Conservation (phyloP, 2,888 invertebrate genomes). For the Drosophila neonasuta region DNA sequence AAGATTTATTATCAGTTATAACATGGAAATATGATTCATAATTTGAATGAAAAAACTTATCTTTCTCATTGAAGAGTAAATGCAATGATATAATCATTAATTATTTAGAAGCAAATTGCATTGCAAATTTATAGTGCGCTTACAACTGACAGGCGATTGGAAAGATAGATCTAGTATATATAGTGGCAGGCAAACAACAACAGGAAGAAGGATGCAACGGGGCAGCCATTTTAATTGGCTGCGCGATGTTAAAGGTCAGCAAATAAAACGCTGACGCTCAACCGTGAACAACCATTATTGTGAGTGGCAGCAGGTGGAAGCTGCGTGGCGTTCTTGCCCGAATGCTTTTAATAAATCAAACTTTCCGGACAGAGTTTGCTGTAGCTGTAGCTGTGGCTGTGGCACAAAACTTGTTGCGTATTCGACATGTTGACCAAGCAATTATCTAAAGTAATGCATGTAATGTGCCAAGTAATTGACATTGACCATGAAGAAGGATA, state of each 20-base stretch:
- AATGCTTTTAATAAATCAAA: constrained; percentile 33
- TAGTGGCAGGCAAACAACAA: background rate
- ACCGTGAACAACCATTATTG: background rate
- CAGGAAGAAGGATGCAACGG: too few species aligned
- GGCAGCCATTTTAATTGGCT: background rate
- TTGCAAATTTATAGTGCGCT: background rate
- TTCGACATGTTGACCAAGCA: constrained; percentile 14
- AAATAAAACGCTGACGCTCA: constrained; percentile 10
- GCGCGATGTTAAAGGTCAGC: constrained; percentile 16
- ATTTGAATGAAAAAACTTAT: too few species aligned
- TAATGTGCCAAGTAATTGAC: background rate
- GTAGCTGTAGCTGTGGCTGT: background rate
- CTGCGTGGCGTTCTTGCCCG: constrained; percentile 1
- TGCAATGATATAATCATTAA: too few species aligned
- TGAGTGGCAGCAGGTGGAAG: constrained; percentile 22
- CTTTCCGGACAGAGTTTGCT: constrained; percentile 36
- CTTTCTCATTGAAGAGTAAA: too few species aligned
- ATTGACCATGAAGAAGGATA: background rate
- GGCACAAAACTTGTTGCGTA: constrained; percentile 12
- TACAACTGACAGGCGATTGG: too few species aligned
- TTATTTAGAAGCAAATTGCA: background rate
- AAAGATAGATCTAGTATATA: background rate
- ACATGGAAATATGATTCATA: too few species aligned
- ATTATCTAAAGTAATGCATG: background rate
- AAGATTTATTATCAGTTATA: too few species aligned